Evolutionary conservation across 2,888 invertebrate genomes (phyloP).

Genomic region (Anticlea derivata): DNA sequence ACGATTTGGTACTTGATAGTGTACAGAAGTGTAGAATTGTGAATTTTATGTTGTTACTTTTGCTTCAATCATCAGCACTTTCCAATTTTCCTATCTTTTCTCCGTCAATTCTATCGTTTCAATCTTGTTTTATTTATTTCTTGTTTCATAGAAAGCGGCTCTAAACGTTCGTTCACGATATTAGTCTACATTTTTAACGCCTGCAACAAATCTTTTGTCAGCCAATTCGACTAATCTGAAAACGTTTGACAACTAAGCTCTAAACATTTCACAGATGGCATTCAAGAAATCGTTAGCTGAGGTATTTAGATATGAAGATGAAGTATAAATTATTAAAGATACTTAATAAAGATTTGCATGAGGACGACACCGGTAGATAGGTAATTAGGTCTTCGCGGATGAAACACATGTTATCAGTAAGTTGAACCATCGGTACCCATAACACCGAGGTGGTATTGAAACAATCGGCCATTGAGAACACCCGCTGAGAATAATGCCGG

Average conservation of each 20-base stretch:
- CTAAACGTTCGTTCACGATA: constrained; percentile 50
- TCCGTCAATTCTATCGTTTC: background rate
- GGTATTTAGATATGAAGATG: constrained; percentile 14
- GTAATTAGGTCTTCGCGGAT: background rate
- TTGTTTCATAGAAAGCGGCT: constrained; percentile 48
- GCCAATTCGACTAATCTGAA: constrained; percentile 15
- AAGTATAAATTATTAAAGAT: too few species aligned
- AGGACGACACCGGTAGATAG: background rate
- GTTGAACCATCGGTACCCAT: constrained; percentile 12
- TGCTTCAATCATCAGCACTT: background rate
- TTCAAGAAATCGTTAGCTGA: constrained; percentile 8
- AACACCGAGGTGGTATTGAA: constrained; percentile 16
- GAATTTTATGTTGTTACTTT: background rate
- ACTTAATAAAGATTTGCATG: too few species aligned
- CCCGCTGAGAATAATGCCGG: constrained; percentile 5
- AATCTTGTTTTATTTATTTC: constrained; percentile 31
- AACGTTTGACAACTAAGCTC: constrained; percentile 34
- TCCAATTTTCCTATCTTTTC: background rate
- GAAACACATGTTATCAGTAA: constrained; percentile 15
- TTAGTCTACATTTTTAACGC: constrained; percentile 38
- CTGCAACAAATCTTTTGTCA: constrained; percentile 39
- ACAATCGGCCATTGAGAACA: constrained; percentile 24
- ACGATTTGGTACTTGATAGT: background rate
- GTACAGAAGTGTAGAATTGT: too few species aligned
- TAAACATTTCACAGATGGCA: constrained; percentile 29